Base-by-base conservation (phyloP, 2,888 invertebrate species). In the Eupithecia inturbata region DNA sequence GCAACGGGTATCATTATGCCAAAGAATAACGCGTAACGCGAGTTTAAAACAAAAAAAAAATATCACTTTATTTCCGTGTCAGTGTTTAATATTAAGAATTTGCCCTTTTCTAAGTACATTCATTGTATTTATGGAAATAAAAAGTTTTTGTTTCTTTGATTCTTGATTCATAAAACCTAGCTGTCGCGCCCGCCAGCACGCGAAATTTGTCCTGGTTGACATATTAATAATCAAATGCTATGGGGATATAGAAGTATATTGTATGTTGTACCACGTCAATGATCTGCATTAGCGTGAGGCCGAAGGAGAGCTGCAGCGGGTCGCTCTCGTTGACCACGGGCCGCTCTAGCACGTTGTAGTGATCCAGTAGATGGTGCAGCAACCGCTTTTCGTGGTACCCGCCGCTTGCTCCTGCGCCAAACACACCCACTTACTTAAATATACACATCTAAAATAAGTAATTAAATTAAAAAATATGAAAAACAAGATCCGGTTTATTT, bases 211-310 rank as follows among this genome's bases (percentile, higher is more conserved):
- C 36, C 9, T 36, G 10, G 36, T 36, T 36, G 36, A 36, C 36
- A 36, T 36, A 36, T 36, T 36, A 36, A 36, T 36, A 36, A 36
- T 36, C 36, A 36, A 9, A 36, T 7, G 53, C 53, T 22, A 53
- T 53, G 22, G 49, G 53, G 53, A 53, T 53, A 22, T 10, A 22
- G 22, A 53, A 19, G 45, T 45, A 45, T 16, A 16, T 33, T 33
- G 68, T 49, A 31, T 60, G 6, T 19, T 49, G 53, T 95, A 98
- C 98, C 97, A 98, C 98, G 96, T 98, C 98, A 94, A 98, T 98
- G 95, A 98, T 98, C 96, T 98, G 98, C 98, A 98, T 98, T 94
- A 98, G 96, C 91, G 98, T 98, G 95, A 98, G 97, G 95, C 98
- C 98, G 95, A 98, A 98, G 95, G 98, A 98, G 95, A 98, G 97